Conservation (phyloP, 2,113 vertebrate species). For the Calypte anna region DNA sequence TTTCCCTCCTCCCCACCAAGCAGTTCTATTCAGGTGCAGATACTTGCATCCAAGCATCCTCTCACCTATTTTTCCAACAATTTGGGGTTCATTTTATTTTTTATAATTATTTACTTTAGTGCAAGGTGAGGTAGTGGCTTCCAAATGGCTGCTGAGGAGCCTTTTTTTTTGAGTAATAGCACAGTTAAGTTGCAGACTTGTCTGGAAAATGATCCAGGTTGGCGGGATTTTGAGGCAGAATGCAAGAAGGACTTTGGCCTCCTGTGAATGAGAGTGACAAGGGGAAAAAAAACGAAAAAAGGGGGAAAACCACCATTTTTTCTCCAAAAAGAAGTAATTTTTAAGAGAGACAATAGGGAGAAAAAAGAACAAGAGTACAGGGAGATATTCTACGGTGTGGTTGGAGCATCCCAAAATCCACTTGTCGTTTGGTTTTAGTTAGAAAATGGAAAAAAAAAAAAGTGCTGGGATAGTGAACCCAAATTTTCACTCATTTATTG, state of each 20-base stretch:
- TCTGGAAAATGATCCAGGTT: background rate
- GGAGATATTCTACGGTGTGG: background rate
- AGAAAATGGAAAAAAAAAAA: accelerated
- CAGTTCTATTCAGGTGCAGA: background rate
- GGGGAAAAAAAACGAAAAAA: background rate
- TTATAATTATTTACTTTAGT: background rate
- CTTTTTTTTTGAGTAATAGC: background rate
- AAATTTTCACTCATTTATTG: background rate
- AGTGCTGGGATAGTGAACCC: background rate
- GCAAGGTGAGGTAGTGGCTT: conserved; percentile 26
- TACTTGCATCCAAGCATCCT: background rate
- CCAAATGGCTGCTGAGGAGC: background rate
- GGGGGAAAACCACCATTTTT: background rate
- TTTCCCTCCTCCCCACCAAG: background rate
- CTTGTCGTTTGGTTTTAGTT: accelerated
- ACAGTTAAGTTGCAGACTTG: conserved; percentile 27
- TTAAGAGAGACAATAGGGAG: background rate
- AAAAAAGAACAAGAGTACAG: background rate
- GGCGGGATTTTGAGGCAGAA: background rate
- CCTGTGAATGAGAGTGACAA: background rate
- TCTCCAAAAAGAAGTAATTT: background rate
- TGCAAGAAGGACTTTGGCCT: background rate
- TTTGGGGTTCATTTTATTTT: background rate
- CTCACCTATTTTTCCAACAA: background rate
- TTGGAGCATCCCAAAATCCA: background rate